These are phyloP conservation scores for Rhagonycha lutea DNA, from an alignment of 2,888 invertebrate genomes.

Conservation along the genomic window DNA sequence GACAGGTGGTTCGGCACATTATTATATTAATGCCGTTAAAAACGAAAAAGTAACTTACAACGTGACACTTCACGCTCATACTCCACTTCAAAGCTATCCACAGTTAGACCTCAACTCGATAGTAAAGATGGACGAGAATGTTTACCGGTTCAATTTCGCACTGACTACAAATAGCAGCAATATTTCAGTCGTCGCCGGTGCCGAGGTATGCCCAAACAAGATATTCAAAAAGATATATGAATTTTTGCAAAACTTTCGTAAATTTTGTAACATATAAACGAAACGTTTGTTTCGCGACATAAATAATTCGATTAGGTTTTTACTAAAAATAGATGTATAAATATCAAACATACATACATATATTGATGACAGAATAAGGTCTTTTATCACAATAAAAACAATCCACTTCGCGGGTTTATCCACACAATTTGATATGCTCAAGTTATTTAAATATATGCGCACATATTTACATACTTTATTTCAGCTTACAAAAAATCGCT, in stretches of 20 bases:
- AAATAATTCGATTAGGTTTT: not conserved
- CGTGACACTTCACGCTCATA: constrained; percentile 57
- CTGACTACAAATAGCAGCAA: constrained; percentile 57
- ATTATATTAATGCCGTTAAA: constrained; percentile 54
- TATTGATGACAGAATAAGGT: constrained; percentile 22
- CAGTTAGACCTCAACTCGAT: constrained; percentile 55
- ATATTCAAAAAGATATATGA: not conserved
- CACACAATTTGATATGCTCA: constrained; percentile 39
- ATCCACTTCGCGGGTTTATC: constrained; percentile 40
- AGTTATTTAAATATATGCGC: constrained; percentile 48
- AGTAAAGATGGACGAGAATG: constrained; percentile 58
- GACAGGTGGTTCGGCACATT: constrained; percentile 58
- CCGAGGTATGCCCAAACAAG: constrained; percentile 57
- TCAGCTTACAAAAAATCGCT: constrained; percentile 19
- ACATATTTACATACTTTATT: constrained; percentile 46
- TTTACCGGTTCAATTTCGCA: constrained; percentile 58
- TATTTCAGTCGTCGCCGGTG: constrained; percentile 58
- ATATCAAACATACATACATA: not conserved
- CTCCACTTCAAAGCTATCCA: constrained; percentile 60
- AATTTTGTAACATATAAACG: not conserved
- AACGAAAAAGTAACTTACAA: constrained; percentile 51
- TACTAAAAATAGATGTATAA: not conserved
- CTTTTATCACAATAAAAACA: constrained; percentile 36
- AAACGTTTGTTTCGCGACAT: not conserved
- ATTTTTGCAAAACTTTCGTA: not conserved